Evolutionary conservation across 2,797 vertebrate species (phyloP), one percentile per base, ranked within the genome.

Genomic region (Poeciliopsis turneri): DNA sequence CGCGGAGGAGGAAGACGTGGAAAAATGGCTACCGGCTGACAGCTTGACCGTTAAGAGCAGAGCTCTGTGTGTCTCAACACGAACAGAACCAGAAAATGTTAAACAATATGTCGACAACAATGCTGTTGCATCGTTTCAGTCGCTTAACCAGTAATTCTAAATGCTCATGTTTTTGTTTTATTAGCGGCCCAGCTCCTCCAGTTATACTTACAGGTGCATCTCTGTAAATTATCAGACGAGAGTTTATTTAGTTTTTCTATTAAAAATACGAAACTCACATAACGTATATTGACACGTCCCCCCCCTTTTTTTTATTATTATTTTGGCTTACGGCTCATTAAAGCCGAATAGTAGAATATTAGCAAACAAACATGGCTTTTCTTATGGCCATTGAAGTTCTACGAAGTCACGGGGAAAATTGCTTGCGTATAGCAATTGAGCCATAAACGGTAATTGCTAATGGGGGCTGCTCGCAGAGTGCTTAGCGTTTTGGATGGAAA

Each of bases 21-120:
- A 90, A 90, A 90, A 81, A 87, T 75, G 86, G 89, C 90, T 80
- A 78, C 85, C 77, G 25, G 15, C 39, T 81, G 78, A 64, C 75
- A 79, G 77, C 64, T 33, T 1, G 47, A 83, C 76, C 79, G 82
- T 86, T 89, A 85, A 85, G 6, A 73, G n/a, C 51, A 39, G 25
- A 1, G 28, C 43, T 20, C 0, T 6, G 0, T 47, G 30, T 46
- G 49, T 57, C 49, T 39, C 61, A 59, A 18, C 55, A 28, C 1
- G 55, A 45, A 45, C 10, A 28, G 41, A 12, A 46, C 2, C 39
- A 70, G 41, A 45, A n/a, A 43, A 43, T n/a, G 15, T 13, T 0
- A 43, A n/a, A 43, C 15, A 7, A 18, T 28, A 23, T 28, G 68
- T 30, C 23, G 11, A 12, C 25, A 23, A 41, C 25, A 68, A 68